A percentile compares a stretch with the other conserved stretches of the same genome.
These are phyloP conservation scores for Kryptopterus vitreolus DNA, from an alignment of 2,797 vertebrate species.

Conservation along the genomic window DNA sequence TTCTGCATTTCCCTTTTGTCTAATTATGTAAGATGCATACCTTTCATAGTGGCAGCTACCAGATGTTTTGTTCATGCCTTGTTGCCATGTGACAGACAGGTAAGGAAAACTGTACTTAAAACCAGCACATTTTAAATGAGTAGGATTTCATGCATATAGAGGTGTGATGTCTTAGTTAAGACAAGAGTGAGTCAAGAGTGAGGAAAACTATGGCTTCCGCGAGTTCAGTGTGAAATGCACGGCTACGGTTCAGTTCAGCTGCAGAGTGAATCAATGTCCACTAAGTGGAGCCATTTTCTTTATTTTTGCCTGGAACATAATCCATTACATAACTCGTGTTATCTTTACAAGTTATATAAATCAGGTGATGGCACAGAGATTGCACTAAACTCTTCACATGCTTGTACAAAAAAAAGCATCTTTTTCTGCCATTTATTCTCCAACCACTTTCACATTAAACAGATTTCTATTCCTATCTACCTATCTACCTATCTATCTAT, in stretches of 20 bases:
- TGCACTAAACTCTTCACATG: neutral
- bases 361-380: neutral
- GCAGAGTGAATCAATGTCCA: conserved; percentile 10
- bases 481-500: no score
- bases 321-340: neutral
- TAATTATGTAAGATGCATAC: neutral
- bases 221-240: neutral
- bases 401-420: neutral
- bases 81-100: neutral
- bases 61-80: neutral
- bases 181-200: no score
- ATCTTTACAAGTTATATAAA: neutral
- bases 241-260: neutral
- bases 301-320: neutral
- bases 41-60: neutral
- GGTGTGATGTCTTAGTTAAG: neutral
- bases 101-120: neutral
- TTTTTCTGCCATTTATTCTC: neutral
- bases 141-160: neutral
- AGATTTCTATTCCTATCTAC: no score
- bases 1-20: neutral
- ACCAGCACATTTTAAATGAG: neutral
- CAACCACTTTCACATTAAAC: neutral
- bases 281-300: conserved; percentile 21
- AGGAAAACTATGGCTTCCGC: neutral